Evolutionary conservation across 2,797 vertebrate species (phyloP), one percentile per base, ranked within the genome.

Genomic region (Hippocampus kuda): DNA sequence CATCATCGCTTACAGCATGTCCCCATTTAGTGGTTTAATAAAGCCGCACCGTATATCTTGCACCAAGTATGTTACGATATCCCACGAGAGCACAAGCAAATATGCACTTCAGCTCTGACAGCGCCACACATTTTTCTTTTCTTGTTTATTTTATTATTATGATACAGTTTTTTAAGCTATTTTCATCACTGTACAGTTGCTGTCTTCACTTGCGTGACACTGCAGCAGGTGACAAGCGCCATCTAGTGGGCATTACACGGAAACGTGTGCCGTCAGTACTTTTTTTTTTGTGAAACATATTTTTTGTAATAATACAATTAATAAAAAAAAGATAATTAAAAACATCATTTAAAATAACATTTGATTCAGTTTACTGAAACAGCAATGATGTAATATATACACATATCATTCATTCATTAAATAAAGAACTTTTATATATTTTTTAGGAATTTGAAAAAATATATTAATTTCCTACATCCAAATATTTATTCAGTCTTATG

Each of bases 191-290:
- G 70, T 5, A 27, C 16, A 66, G 76, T 77, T 73, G 27, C 71
- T 71, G 41, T 42, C 46, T 70, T 65, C 24, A 60, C 46, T 46
- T n/a, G 53, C 46, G 49, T 27, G 57, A 75, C 30, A 24, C 75
- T 84, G 74, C 30, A 4, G 72, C 85, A 75, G 80, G 81, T 71
- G 80, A 72, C 53, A 81, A 65, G 82, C 85, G 83, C 89, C 89
- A 91, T 89, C 90, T 88, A 77, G 88, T 88, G 90, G 88, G 48
- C 27, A 0, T 12, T 0, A 1, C 12, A 15, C 63, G 2, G 26
- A 65, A 73, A 46, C 72, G 72, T 27, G 13, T 5, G 5, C 5
- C 22, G 18, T 51, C 20, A 51, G 16, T 51, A 51, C 1, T 0
- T 48, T 48, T 48, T 46, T 13, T 46, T 46, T 46, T 46, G 44